These are phyloP conservation scores for Buceros bicornis DNA, from an alignment of 2,797 vertebrate species.

Conservation along the genomic window DNA sequence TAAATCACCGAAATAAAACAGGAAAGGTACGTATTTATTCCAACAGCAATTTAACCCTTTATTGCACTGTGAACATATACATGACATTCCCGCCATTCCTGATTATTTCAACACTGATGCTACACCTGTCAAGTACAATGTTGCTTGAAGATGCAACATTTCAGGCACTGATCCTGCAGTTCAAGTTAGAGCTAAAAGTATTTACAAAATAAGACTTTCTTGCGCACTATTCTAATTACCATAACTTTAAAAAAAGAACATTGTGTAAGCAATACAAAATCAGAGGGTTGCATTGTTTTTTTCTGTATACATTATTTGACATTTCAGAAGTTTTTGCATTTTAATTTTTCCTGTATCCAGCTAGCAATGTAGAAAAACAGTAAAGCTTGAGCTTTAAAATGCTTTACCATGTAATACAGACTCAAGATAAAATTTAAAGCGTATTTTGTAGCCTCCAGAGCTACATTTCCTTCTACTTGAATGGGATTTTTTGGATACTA, in stretches of 20 bases:
- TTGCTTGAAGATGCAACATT: neutral
- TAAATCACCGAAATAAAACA: neutral
- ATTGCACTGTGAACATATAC: constrained; percentile 58
- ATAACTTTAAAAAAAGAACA: neutral
- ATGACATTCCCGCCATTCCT: neutral
- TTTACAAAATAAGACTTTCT: constrained; percentile 6
- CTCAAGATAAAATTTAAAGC: neutral
- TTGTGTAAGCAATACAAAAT: neutral
- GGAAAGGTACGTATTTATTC: neutral
- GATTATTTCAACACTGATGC: constrained; percentile 4
- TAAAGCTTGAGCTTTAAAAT: neutral
- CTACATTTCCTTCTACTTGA: neutral
- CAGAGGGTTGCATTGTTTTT: neutral
- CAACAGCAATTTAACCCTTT: constrained; percentile 28
- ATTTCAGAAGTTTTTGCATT: neutral
- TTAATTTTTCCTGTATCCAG: neutral
- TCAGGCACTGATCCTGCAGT: neutral
- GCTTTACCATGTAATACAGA: neutral
- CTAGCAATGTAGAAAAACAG: neutral
- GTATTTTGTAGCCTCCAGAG: neutral
- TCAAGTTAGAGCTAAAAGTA: neutral
- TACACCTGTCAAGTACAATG: neutral
- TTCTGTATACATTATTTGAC: neutral
- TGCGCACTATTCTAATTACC: neutral
- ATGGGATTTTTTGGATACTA: neutral